Base-by-base conservation (phyloP, 2,113 vertebrate genomes). In the Genyomyrus donnyi region DNA sequence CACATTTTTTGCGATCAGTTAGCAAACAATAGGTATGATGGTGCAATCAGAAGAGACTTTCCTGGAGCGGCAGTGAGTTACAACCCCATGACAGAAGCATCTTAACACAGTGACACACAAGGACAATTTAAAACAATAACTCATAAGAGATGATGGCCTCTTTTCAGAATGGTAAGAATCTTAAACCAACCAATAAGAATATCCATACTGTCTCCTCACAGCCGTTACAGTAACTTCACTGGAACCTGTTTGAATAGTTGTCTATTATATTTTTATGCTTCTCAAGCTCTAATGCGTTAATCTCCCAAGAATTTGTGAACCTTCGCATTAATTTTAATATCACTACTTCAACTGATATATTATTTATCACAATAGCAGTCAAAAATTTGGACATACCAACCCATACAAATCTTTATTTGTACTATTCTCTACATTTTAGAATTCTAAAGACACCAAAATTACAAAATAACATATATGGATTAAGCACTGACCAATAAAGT, bases 11-110 rank as follows among this genome's bases (percentile, higher is more conserved):
- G 24, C 56, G 24, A 45, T 66, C 9, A 66, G 87, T 62, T 62
- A 27, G 85, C 27, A 88, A 88, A 88, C 87, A 88, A 88, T 88
- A 39, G 56, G 52, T 17, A 17, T 21, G 53, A 58, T 27, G 56
- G 52, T 45, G 52, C 27, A 62, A 58, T 88, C 87, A 62, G 19
- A 46, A 88, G 21, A 62, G 87, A 56, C 21, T 50, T 88, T 88
- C 56, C 87, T 21, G 50, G 11, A 56, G 86, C 31, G 4, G 53
- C 11, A 46, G 19, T 11, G 21, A 10, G 39, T 42, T 53, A 66
- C 31, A 88, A 66, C 15, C 53, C 35, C 35, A 42, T 53, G 86
- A 87, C 85, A 50, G 49, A 50, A 87, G 13, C 48, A 13, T 87
- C 45, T 49, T 21, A 49, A 87, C 46, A 50, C 85, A 87, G 21